Evolutionary conservation across 2,888 invertebrate genomes (phyloP), one percentile per base, ranked within the genome.

Genomic region (Tenodera sinensis): DNA sequence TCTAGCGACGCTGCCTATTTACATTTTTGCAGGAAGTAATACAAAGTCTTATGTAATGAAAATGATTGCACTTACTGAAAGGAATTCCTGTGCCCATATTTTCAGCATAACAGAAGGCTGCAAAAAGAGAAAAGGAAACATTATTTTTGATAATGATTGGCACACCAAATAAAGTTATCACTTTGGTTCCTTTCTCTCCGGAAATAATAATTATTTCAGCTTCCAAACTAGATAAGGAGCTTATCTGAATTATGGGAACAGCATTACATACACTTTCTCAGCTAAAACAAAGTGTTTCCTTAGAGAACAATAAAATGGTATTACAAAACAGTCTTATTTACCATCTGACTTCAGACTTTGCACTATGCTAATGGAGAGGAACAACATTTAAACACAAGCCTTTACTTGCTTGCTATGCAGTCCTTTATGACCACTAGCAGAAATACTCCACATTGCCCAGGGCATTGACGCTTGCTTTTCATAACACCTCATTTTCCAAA

Each of bases 81-180:
- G 94, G 93, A 98, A 97, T 93, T 97, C 97, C 90, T 96, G 95
- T 2, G 97, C 96, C 98, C 98, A 98, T 93, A 97, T 95, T 93
- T 96, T 96, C 89, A 98, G 94, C 96, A 98, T 96, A 90, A 96
- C 95, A 90, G 96, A 95, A 14, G 98, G 97, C 98, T 98, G 94
- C 87, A 94, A 95, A 92, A 90, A 91, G 34, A 91, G 54, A 71
- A 71, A 71, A 71, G 54, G 14, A 71, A 71, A 71, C 25, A 71
- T 71, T 71, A 71, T 71, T 71, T 20, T 20, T 25, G 25, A 25
- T 20, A 71, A 71, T 71, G 25, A 71, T 71, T 71, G 25, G 54
- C 20, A 71, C 54, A 71, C 15, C 20, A 71, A 71, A 71, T 0
- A 9, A 71, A 71, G 20, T 71, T 71, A 71, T 71, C 54, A 71